These are phyloP conservation scores for Formica aserva DNA, from an alignment of 2,888 invertebrate species.

Conservation along the genomic window DNA sequence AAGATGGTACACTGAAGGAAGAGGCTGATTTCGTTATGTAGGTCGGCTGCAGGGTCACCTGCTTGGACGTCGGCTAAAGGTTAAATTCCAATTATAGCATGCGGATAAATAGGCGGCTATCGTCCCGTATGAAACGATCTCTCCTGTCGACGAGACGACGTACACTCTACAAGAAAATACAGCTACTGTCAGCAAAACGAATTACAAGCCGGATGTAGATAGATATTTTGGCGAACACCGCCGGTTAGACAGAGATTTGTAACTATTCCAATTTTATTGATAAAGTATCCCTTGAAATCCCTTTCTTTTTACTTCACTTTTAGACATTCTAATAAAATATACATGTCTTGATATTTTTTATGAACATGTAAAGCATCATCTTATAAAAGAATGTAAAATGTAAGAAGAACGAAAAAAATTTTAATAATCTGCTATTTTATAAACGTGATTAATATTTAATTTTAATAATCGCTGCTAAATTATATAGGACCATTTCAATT, in stretches of 20 bases:
- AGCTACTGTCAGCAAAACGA: slow-evolving; percentile 28
- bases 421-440: neutral
- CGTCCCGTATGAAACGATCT: slow-evolving; percentile 51
- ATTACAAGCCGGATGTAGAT: slow-evolving; percentile 9
- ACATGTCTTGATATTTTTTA: neutral
- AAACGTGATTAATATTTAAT: neutral
- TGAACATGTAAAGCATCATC: neutral
- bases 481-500: neutral
- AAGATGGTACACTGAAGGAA: slow-evolving; percentile 53
- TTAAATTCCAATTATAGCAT: slow-evolving; percentile 82
- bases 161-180: slow-evolving; percentile 24
- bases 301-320: neutral
- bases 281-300: neutral
- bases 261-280: neutral
- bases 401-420: neutral
- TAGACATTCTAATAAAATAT: neutral
- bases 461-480: neutral
- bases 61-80: slow-evolving; percentile 76
- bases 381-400: neutral
- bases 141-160: slow-evolving; percentile 30
- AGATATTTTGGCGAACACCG: slow-evolving; percentile 24
- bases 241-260: neutral
- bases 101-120: slow-evolving; percentile 73
- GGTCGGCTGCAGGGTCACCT: slow-evolving; percentile 75
- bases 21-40: slow-evolving; percentile 73